Percentiles rank a stretch among this genome's conserved stretches.
phyloP scores from a whole-genome alignment of 2,113 vertebrate species.

The Megatriorchis doriae region DNA sequence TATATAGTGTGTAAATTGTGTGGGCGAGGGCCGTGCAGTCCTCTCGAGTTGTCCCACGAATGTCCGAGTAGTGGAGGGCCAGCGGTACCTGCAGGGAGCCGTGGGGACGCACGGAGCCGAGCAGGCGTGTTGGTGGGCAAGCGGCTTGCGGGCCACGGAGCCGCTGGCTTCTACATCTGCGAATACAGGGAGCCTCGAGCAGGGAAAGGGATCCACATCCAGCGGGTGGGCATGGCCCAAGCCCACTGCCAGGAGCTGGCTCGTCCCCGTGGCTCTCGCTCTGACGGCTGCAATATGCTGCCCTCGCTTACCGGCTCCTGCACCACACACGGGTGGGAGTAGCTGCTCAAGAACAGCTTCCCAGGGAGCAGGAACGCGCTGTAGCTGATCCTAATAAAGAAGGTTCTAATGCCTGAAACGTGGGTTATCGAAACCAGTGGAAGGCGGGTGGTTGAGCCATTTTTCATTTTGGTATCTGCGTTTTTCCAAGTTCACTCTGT shows the following conservation, averaged over 20 bases:
- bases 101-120: rapidly evolving
- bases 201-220: not conserved
- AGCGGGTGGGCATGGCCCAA: not conserved
- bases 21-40: not conserved
- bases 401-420: not conserved
- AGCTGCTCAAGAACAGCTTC: not conserved
- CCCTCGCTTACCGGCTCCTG: not conserved
- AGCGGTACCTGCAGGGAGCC: not conserved
- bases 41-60: rapidly evolving
- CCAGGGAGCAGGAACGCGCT: not conserved
- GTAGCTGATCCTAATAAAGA: not conserved
- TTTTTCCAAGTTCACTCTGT: not conserved
- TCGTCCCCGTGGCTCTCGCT: not conserved
- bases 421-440: not conserved
- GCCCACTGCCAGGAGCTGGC: not conserved
- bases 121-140: no score
- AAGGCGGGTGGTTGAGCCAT: not conserved
- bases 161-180: not conserved
- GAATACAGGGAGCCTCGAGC: not conserved
- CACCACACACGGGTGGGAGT: not conserved
- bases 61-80: not conserved
- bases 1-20: rapidly evolving
- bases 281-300: not conserved
- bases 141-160: not conserved
- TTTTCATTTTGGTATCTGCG: not conserved